phyloP scores from a whole-genome alignment of 2,888 invertebrate genomes.

The Hirudinaria manillensis region DNA sequence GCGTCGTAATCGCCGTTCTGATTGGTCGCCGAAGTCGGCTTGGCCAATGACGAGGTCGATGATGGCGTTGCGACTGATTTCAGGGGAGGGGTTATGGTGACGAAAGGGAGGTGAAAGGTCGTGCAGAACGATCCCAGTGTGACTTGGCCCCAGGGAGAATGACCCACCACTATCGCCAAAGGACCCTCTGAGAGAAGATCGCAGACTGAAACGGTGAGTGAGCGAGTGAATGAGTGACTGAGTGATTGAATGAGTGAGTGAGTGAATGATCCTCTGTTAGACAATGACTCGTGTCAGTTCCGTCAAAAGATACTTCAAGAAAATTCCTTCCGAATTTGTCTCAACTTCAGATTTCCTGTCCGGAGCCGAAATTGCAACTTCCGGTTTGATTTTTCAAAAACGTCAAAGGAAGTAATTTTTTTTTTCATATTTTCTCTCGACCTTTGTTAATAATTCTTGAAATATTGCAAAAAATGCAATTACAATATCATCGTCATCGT shows the following conservation, averaged over 20 bases:
- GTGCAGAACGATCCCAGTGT: background rate
- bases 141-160: conserved; percentile 3
- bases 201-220: conserved; percentile 1
- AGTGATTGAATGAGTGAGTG: background rate
- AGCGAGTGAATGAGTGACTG: background rate
- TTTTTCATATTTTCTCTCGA: too few species aligned
- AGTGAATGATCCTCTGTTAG: too few species aligned
- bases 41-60: background rate
- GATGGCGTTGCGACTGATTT: background rate
- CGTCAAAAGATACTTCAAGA: too few species aligned
- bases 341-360: too few species aligned
- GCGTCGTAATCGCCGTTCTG: background rate
- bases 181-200: background rate
- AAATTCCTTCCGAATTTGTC: too few species aligned
- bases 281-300: too few species aligned
- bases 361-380: too few species aligned
- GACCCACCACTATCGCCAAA: background rate
- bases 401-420: too few species aligned
- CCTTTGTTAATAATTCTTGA: too few species aligned
- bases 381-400: too few species aligned
- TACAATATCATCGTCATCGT: conserved; percentile 10
- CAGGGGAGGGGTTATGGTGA: background rate
- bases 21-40: background rate
- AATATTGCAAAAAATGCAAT: background rate
- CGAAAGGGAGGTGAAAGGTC: conserved; percentile 19